Evolutionary conservation across 2,113 vertebrate species (phyloP).

Genomic region (Gadus chalcogrammus): DNA sequence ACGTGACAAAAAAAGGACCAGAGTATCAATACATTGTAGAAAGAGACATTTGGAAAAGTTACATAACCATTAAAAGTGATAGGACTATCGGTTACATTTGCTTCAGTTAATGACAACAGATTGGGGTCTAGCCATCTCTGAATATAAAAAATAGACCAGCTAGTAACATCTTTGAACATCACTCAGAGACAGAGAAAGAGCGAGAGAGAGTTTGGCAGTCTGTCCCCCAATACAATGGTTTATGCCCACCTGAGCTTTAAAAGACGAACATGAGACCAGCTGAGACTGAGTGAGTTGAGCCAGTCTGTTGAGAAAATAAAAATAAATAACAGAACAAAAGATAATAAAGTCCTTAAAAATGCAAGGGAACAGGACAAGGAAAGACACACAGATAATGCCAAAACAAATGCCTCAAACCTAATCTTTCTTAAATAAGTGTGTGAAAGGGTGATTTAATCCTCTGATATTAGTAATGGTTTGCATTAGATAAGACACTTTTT

Average conservation of each 20-base stretch:
- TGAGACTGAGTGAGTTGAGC: slow-evolving; percentile 11
- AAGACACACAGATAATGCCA: slow-evolving; percentile 4
- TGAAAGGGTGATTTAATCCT: background rate
- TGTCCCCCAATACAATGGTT: slow-evolving; percentile 19
- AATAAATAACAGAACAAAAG: slow-evolving; percentile 15
- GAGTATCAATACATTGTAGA: slow-evolving; percentile 71
- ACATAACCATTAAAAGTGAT: too few species aligned
- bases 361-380: slow-evolving; percentile 1
- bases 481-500: slow-evolving; percentile 25
- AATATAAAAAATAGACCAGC: slow-evolving; percentile 41
- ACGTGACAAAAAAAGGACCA: slow-evolving; percentile 68
- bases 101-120: too few species aligned
- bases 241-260: slow-evolving; percentile 54
- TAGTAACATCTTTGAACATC: too few species aligned
- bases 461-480: slow-evolving; percentile 14
- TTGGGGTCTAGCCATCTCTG: slow-evolving; percentile 59
- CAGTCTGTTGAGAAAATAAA: slow-evolving; percentile 16
- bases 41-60: slow-evolving; percentile 25
- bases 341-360: slow-evolving; percentile 2
- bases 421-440: background rate
- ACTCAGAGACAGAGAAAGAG: slow-evolving; percentile 1
- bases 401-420: slow-evolving; percentile 4
- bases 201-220: slow-evolving; percentile 15
- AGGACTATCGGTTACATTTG: too few species aligned
- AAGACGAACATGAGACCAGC: slow-evolving; percentile 27